Base-by-base conservation (phyloP, 2,113 vertebrate genomes). In the Calonectris borealis region DNA sequence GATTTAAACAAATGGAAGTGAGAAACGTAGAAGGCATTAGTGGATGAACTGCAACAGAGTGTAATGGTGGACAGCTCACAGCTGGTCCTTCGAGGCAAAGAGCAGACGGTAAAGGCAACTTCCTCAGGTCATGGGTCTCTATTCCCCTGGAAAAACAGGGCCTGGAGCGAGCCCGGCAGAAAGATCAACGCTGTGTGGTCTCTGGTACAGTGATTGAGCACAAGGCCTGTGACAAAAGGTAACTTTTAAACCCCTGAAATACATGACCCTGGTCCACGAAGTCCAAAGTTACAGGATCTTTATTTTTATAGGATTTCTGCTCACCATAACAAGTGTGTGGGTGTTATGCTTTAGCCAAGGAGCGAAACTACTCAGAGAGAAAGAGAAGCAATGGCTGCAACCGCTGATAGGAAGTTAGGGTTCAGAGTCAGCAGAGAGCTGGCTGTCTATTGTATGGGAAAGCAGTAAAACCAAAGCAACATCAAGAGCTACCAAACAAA, bases 231-330 rank as follows among this genome's bases (percentile, higher is more conserved):
- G 44, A 61, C 54, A 88, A 68, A 79, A 69, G 3, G 15, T 14
- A 8, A 25, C 15, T 52, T 51, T 32, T 7, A 55, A 89, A 90
- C 3, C 51, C 52, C 51, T 75, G 29, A 68, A 46, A 62, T 26
- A 40, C 0, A 1, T 27, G 34, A 68, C 22, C 26, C 17, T n/a
- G 14, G 18, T 52, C 44, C n/a, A 71, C 4, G 0, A 29, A 4
- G 2, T 7, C 65, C n/a, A 6, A 51, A 73, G 49, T 75, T 51
- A 58, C 0, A 1, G n/a, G 29, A 86, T 26, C 16, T 83, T 61
- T 34, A 5, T 51, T 87, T 93, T 76, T 42, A 46, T 5, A 46
- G 83, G 64, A 54, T 62, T 87, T 76, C 61, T 80, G 34, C 22
- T 80, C 54, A 62, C 21, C 4, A 0, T 20, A 29, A 62, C 16